These are phyloP conservation scores for Caenorhabditis zanzibari DNA, from an alignment of 2,888 invertebrate species.

Conservation along the genomic window DNA sequence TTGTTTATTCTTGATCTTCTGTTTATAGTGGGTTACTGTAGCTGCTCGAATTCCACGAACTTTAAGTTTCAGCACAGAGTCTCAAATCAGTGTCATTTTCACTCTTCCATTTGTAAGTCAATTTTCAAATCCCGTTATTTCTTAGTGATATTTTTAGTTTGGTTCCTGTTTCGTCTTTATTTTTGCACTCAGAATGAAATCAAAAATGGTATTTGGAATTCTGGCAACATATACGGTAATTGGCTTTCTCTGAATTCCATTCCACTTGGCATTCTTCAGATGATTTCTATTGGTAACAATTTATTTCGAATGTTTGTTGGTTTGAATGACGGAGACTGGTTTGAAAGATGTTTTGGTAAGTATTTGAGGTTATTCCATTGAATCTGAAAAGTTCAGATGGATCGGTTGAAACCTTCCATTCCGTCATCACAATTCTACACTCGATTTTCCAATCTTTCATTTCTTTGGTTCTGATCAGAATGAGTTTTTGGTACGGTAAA, in stretches of 20 bases:
- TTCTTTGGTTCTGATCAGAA: constrained; percentile 8
- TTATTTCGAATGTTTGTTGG: constrained; percentile 28
- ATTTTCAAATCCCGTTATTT: no score
- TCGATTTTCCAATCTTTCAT: constrained; percentile 36
- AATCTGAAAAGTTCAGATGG: constrained; percentile 20
- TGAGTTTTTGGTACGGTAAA: constrained; percentile 45
- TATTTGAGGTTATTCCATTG: neutral
- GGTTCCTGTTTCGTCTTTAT: constrained; percentile 16
- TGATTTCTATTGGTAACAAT: constrained; percentile 27
- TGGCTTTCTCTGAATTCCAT: neutral
- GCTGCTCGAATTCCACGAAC: no score
- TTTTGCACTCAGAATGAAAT: constrained; percentile 39
- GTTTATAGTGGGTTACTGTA: constrained; percentile 14
- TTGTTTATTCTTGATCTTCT: constrained; percentile 16
- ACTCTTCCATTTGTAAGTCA: constrained; percentile 25
- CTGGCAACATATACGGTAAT: constrained; percentile 31
- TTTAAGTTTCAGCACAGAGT: constrained; percentile 9
- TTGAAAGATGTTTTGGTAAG: constrained; percentile 18
- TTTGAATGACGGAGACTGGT: constrained; percentile 25
- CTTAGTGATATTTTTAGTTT: constrained; percentile 11
- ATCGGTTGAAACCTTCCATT: constrained; percentile 32
- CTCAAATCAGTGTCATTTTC: constrained; percentile 34
- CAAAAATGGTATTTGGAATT: constrained; percentile 42
- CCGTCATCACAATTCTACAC: constrained; percentile 36
- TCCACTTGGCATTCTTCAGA: neutral